Conservation (phyloP, 2,113 vertebrate species). For the Recurvirostra avosetta region DNA sequence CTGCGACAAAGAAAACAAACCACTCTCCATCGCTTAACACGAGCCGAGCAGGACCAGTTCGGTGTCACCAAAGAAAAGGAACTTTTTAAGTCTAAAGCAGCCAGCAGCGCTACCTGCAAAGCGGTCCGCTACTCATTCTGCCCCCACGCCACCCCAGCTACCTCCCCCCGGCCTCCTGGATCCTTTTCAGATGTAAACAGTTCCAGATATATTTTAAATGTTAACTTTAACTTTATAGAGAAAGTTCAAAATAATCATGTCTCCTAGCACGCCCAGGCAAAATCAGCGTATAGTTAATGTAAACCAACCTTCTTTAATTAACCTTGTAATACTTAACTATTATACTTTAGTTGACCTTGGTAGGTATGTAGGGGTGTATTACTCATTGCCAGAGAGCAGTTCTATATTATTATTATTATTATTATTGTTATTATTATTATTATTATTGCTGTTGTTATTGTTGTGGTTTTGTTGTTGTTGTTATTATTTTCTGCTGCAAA, state of each 20-base stretch:
- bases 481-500: background rate
- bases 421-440: no score
- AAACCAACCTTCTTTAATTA: background rate
- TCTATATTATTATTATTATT: no score
- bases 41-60: fast-evolving
- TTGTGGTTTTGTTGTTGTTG: background rate
- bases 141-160: no score
- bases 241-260: background rate
- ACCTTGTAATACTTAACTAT: background rate
- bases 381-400: background rate
- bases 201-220: background rate
- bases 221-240: background rate
- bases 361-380: background rate
- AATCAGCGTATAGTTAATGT: background rate
- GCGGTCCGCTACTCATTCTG: background rate
- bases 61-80: background rate
- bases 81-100: no score
- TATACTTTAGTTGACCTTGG: background rate
- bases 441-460: background rate
- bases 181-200: background rate
- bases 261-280: background rate
- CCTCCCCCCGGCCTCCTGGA: background rate
- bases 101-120: background rate
- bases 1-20: fast-evolving
- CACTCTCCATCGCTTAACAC: fast-evolving